phyloP scores from a whole-genome alignment of 1,140 invertebrate species.

The Amyelois transitella region DNA sequence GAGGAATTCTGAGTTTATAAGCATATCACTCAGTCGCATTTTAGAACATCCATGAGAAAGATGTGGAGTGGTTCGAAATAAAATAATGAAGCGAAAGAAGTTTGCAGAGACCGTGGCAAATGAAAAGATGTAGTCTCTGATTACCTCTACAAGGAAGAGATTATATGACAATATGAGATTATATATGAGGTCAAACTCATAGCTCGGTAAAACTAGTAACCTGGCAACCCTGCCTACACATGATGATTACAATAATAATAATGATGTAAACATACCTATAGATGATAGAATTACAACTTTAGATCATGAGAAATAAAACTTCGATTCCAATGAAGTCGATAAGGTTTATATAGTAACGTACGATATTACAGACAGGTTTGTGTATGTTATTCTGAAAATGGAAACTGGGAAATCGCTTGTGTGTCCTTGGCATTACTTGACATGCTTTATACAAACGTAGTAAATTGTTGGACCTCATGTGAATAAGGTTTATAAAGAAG shows the following conservation, averaged over 20 bases:
- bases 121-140: no score
- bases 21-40: no score
- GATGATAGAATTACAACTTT: background rate
- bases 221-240: no score
- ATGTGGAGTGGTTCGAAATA: no score
- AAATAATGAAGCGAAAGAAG: no score
- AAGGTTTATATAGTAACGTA: background rate
- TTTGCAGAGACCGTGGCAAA: no score
- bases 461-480: background rate
- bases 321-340: background rate
- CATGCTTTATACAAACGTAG: constrained; percentile 7
- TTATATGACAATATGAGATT: no score
- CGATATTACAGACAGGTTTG: background rate
- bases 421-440: constrained; percentile 58
- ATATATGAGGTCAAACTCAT: no score
- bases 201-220: no score
- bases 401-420: constrained; percentile 56
- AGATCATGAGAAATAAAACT: background rate
- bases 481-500: background rate
- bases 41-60: no score
- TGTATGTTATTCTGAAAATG: constrained; percentile 58
- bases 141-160: no score
- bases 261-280: background rate
- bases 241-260: background rate
- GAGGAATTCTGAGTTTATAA: no score